Evolutionary conservation across 1,140 invertebrate genomes (phyloP), one percentile per base, ranked within the genome.

Genomic region (Drosophila ogumai): DNA sequence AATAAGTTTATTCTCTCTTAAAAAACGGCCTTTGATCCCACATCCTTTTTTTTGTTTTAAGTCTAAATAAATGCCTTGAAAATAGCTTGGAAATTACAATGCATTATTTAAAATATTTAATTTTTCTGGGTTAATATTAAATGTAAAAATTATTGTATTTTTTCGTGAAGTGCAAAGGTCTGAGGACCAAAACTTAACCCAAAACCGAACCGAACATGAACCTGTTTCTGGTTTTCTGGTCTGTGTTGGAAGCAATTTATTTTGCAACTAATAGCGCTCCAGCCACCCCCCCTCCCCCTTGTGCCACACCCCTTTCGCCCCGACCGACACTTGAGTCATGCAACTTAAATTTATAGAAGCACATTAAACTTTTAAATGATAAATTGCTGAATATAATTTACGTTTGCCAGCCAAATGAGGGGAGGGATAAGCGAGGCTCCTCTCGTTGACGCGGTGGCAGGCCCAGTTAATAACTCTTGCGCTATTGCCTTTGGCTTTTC

Each of bases 311-410:
- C 19, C 32, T 15, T 32, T 17, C 17, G 4, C 5, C 2, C 10
- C 34, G 34, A 50, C 57, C 68, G 64, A 55, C 80, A 82, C 80
- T 82, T 49, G 60, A 87, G 82, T 82, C 82, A 88, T 87, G 82
- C 84, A 88, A 87, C 84, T 87, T 75, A 64, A 88, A 88, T 88
- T 88, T 88, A 90, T 88, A 88, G 85, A 90, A 87, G 80, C 81
- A 90, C 84, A 88, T 88, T 90, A 88, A 88, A 88, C 85, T 88
- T 88, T 88, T 88, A 88, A 88, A 88, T 88, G 84, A 88, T 88
- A 88, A 88, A 88, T 88, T 88, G 80, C 81, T 81, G 80, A 90
- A 88, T 81, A 88, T 88, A 88, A 88, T 88, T 88, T 84, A 88
- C 84, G 84, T 69, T 79, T 75, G 54, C 73, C 67, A 79, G 57